Conservation (phyloP, 64 coral and sea anemone genomes). For the Acropora tenuis region DNA sequence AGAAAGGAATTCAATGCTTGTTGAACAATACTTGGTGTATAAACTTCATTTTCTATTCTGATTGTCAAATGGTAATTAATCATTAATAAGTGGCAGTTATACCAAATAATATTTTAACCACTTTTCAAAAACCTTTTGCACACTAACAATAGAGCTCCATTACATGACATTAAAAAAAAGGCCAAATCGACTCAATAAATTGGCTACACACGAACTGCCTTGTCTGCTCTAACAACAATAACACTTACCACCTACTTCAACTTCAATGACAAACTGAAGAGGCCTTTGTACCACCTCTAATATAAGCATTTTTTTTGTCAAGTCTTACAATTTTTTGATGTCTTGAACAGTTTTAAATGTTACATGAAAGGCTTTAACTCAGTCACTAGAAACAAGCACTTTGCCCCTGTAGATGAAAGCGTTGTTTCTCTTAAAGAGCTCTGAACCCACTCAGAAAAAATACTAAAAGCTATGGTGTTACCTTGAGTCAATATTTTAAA, state of each 20-base stretch:
- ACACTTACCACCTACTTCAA: conserved; percentile 37
- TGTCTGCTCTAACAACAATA: neutral
- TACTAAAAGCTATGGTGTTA: neutral
- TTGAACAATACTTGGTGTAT: conserved; percentile 21
- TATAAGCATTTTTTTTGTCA: conserved; percentile 7
- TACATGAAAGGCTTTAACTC: neutral
- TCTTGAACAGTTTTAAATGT: neutral
- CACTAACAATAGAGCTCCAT: neutral
- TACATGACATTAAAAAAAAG: neutral
- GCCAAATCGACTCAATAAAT: neutral
- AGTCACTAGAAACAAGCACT: neutral
- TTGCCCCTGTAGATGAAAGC: neutral
- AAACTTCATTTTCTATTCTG: conserved; percentile 15
- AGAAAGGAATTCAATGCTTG: neutral
- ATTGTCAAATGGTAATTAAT: conserved; percentile 11
- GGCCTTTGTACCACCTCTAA: conserved; percentile 35
- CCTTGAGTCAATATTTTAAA: conserved; percentile 31
- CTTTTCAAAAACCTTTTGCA: neutral
- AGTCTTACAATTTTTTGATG: neutral
- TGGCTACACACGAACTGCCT: neutral
- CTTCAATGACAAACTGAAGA: conserved; percentile 28
- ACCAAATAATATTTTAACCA: neutral
- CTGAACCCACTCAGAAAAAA: neutral
- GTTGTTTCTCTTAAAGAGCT: neutral
- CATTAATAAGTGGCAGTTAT: neutral